These are phyloP conservation scores for Malthinus flaveolus DNA, from an alignment of 2,888 invertebrate genomes.

Conservation along the genomic window DNA sequence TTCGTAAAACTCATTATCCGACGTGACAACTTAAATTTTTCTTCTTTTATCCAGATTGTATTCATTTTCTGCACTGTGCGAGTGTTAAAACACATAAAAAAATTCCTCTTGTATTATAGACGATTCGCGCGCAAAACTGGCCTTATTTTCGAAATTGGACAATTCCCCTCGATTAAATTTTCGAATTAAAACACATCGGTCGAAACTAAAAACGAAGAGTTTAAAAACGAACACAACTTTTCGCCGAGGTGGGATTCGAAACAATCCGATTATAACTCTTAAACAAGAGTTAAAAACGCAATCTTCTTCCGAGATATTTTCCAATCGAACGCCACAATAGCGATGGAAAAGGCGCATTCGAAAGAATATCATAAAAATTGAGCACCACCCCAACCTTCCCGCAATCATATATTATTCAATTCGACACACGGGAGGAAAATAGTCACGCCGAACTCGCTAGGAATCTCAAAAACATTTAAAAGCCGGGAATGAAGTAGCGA, in stretches of 20 bases:
- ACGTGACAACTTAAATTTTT: conserved; percentile 40
- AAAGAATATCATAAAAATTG: conserved; percentile 33
- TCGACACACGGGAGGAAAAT: conserved; percentile 29
- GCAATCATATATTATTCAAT: conserved; percentile 33
- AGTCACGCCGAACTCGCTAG: conserved; percentile 27
- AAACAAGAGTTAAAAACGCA: conserved; percentile 22
- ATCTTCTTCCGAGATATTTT: conserved; percentile 19
- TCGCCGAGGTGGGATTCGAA: conserved; percentile 6
- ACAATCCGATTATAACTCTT: conserved; percentile 22
- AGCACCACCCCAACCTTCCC: conserved; percentile 22
- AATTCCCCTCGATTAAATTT: no score
- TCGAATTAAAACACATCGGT: no score
- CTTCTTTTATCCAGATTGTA: conserved; percentile 29
- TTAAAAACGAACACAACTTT: conserved; percentile 12
- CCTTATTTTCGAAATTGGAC: no score
- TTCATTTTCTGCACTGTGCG: conserved; percentile 23
- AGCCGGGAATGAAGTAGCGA: conserved; percentile 25
- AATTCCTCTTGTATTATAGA: conserved; percentile 10
- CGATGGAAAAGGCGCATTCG: conserved; percentile 21
- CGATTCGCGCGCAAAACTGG: background rate
- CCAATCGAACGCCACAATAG: conserved; percentile 23
- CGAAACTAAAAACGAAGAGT: background rate
- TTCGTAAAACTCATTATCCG: conserved; percentile 39
- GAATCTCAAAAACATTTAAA: conserved; percentile 33
- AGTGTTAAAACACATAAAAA: conserved; percentile 18